phyloP scores from a whole-genome alignment of 2,113 vertebrate species.

The Anoplopoma fimbria region DNA sequence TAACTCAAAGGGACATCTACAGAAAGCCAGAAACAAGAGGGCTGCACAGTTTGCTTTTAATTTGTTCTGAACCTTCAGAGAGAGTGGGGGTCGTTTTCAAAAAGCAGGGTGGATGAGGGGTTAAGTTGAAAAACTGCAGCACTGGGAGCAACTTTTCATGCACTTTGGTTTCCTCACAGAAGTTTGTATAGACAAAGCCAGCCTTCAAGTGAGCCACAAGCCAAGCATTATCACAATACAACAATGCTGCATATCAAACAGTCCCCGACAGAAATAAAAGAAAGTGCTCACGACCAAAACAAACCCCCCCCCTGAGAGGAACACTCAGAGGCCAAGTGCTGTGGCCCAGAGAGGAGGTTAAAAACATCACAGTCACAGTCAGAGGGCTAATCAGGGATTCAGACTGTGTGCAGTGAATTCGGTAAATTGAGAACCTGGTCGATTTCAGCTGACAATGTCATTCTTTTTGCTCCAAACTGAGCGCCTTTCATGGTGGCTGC shows the following conservation, averaged over 20 bases:
- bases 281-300: slow-evolving; percentile 71
- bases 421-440: slow-evolving; percentile 78
- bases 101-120: slow-evolving; percentile 51
- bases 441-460: slow-evolving; percentile 81
- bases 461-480: slow-evolving; percentile 83
- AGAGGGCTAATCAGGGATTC: slow-evolving; percentile 58
- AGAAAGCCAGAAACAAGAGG: slow-evolving; percentile 57
- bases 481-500: slow-evolving; percentile 84
- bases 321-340: slow-evolving; percentile 54
- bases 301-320: slow-evolving; percentile 37
- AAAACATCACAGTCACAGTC: slow-evolving; percentile 56
- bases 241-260: slow-evolving; percentile 87
- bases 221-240: slow-evolving; percentile 75
- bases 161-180: slow-evolving; percentile 76
- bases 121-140: slow-evolving; percentile 67
- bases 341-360: slow-evolving; percentile 48
- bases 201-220: slow-evolving; percentile 80
- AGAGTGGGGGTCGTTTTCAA: slow-evolving; percentile 50
- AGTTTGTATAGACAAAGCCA: slow-evolving; percentile 77
- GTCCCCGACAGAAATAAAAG: slow-evolving; percentile 66
- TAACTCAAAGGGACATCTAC: slow-evolving; percentile 71
- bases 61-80: slow-evolving; percentile 54
- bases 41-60: slow-evolving; percentile 66
- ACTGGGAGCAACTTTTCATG: slow-evolving; percentile 76
- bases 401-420: slow-evolving; percentile 65